Conservation (phyloP, 2,113 vertebrate species). For the Megaceryle maxima region DNA sequence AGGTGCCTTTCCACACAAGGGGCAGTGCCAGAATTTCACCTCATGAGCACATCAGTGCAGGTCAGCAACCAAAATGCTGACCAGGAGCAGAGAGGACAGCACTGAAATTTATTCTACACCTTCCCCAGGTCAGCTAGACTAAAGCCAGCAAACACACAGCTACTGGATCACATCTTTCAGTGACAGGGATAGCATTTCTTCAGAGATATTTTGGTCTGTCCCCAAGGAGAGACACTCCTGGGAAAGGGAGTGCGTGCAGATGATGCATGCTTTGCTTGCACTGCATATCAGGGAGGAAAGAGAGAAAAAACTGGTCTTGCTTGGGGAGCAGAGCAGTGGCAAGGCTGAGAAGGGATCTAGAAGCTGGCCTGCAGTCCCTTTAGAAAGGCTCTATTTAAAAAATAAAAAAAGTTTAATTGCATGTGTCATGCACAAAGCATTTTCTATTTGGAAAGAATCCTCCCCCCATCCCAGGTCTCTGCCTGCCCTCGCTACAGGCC, state of each 20-base stretch:
- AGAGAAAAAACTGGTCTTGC: background rate
- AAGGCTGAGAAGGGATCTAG: background rate
- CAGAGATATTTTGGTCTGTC: background rate
- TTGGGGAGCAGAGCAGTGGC: background rate
- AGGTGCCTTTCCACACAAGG: accelerated
- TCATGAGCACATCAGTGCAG: background rate
- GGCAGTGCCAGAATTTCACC: background rate
- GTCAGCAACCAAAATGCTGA: background rate
- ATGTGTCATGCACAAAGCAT: background rate
- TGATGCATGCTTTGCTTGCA: background rate
- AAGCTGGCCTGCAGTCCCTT: background rate
- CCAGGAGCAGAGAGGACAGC: background rate
- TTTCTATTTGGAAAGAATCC: background rate
- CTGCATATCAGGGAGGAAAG: background rate
- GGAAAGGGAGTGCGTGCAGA: accelerated
- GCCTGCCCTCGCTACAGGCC: background rate
- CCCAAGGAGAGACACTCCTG: background rate
- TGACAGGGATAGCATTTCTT: accelerated
- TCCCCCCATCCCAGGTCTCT: background rate
- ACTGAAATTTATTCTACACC: background rate
- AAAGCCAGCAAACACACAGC: background rate
- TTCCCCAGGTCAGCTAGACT: background rate
- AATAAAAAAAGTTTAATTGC: background rate
- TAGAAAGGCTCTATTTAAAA: background rate
- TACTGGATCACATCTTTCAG: background rate